Percentiles rank a stretch among this genome's conserved stretches.
These are phyloP conservation scores for Pteronura brasiliensis DNA, from an alignment of 2,113 vertebrate genomes.

Conservation along the genomic window DNA sequence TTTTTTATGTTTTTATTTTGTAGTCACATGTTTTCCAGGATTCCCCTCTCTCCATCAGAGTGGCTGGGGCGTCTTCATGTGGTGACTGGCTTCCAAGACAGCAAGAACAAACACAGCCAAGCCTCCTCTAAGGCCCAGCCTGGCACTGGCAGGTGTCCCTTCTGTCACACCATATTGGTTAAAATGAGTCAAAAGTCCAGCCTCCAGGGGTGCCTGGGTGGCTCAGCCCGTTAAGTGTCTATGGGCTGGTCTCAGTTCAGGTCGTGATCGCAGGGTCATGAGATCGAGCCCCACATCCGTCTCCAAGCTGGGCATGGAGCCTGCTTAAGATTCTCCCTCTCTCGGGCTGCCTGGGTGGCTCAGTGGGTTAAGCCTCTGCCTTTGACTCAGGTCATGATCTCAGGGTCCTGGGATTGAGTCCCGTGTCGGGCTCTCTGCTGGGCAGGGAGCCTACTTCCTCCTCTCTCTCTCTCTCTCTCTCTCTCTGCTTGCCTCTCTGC, in stretches of 20 bases:
- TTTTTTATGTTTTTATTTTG: not conserved
- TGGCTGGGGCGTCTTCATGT: not conserved
- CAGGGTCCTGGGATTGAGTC: too few relatives aligned
- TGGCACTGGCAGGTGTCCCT: not conserved
- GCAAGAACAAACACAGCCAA: not conserved
- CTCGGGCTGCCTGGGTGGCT: too few relatives aligned
- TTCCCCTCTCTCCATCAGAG: not conserved
- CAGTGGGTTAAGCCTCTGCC: too few relatives aligned
- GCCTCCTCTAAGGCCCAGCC: not conserved
- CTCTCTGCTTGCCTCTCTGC: too few relatives aligned
- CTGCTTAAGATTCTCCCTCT: not conserved
- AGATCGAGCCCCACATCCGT: not conserved
- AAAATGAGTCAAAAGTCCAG: not conserved
- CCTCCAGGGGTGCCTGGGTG: not conserved
- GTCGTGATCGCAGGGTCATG: not conserved
- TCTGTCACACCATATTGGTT: not conserved
- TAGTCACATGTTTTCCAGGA: not conserved
- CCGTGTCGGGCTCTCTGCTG: too few relatives aligned
- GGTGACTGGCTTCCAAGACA: not conserved
- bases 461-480: too few relatives aligned
- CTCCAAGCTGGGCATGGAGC: not conserved
- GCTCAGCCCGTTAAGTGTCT: not conserved
- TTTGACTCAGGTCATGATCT: too few relatives aligned
- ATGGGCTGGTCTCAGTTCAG: not conserved
- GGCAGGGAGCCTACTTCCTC: too few relatives aligned